Conservation (phyloP, 2,797 vertebrate genomes). For the Vultur gryphus region DNA sequence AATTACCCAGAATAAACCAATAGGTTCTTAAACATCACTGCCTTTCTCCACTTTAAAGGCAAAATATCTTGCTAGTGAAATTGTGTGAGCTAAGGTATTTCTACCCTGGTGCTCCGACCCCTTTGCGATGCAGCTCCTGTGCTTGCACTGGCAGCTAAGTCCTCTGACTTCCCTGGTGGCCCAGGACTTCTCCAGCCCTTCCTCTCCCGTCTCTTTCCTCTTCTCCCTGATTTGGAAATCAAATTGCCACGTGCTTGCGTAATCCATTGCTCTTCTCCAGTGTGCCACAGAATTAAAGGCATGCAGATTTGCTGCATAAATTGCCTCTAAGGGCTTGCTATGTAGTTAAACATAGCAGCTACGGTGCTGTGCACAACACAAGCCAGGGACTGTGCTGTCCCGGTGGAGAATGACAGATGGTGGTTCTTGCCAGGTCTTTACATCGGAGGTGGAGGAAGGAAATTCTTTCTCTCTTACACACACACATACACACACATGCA, state of each 20-base stretch:
- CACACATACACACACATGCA: neutral
- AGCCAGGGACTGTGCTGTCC: neutral
- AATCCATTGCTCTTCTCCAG: neutral
- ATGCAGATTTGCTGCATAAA: neutral
- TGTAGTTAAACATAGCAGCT: fast-evolving
- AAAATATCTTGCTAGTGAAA: neutral
- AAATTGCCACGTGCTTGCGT: neutral
- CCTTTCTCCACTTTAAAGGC: neutral
- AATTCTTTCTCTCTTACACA: neutral
- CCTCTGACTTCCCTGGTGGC: neutral
- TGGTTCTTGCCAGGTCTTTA: neutral
- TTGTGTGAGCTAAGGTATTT: neutral
- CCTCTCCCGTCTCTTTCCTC: neutral
- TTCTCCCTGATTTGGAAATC: neutral
- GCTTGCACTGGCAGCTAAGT: neutral
- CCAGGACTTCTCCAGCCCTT: neutral
- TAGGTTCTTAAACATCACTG: neutral
- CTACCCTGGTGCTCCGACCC: neutral
- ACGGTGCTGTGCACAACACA: fast-evolving
- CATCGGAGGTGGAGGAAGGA: neutral
- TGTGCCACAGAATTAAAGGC: neutral
- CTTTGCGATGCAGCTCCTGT: neutral
- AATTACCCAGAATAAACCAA: neutral
- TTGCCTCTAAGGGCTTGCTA: neutral
- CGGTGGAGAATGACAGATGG: fast-evolving